A percentile compares a stretch with the other conserved stretches of the same genome.
Evolutionary conservation across 2,888 invertebrate genomes (phyloP).

Genomic region (Cephus pygmeus): DNA sequence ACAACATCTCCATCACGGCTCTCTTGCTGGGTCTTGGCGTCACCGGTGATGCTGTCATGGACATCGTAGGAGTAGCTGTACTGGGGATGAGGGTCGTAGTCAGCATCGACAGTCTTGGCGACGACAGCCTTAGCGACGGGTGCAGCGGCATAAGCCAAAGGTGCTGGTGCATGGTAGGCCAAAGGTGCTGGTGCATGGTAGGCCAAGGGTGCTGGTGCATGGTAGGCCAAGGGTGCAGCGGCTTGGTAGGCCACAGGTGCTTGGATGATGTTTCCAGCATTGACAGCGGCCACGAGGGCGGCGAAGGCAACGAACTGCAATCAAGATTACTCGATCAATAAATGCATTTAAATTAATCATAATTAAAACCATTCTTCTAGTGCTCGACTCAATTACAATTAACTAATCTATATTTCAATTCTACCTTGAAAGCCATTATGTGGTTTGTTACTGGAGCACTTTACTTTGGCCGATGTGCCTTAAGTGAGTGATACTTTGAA

Average conservation of each 20-base stretch:
- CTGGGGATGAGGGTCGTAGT: conserved; percentile 49
- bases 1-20: conserved; percentile 47
- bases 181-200: conserved; percentile 31
- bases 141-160: conserved; percentile 76
- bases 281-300: conserved; percentile 66
- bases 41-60: conserved; percentile 46
- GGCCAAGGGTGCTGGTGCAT: conserved; percentile 67
- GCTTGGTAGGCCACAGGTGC: conserved; percentile 46
- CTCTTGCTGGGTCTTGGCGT: conserved; percentile 46
- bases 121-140: conserved; percentile 37
- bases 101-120: conserved; percentile 45
- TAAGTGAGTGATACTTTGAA: conserved; percentile 44
- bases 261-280: conserved; percentile 66
- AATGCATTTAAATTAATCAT: not conserved
- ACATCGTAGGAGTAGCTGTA: conserved; percentile 47
- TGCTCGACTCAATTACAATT: too few relatives aligned
- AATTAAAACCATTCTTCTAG: not conserved
- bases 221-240: conserved; percentile 62
- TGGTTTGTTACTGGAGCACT: not conserved
- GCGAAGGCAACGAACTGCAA: conserved; percentile 66
- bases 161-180: conserved; percentile 75
- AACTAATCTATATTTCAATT: not conserved
- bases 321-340: conserved; percentile 4
- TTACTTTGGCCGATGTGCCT: conserved; percentile 23
- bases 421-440: conserved; percentile 34